These are phyloP conservation scores for Heliconius ismenius DNA, from an alignment of 2,888 invertebrate species.

Conservation along the genomic window DNA sequence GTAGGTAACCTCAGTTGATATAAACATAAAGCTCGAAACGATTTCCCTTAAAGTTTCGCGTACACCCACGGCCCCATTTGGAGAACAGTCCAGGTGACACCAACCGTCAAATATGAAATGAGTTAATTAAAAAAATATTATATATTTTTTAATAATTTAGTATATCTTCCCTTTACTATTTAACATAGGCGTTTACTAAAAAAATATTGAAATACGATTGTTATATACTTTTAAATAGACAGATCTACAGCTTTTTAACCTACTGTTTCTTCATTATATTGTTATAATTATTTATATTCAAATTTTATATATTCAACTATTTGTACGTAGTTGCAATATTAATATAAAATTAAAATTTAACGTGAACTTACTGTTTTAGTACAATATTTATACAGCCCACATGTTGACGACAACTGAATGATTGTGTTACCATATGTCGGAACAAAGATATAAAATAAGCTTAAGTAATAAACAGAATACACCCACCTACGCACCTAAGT, in stretches of 20 bases:
- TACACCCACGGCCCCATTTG: slow-evolving; percentile 63
- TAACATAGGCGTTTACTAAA: no score
- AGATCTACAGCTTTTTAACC: no score
- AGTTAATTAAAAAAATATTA: background rate
- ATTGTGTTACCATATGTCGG: slow-evolving; percentile 46
- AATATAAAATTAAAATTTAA: no score
- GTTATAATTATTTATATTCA: no score
- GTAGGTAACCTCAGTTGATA: slow-evolving; percentile 68
- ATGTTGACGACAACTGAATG: slow-evolving; percentile 7
- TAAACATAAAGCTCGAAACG: slow-evolving; percentile 65
- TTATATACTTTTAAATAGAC: no score
- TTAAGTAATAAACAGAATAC: slow-evolving; percentile 44
- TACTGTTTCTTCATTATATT: no score
- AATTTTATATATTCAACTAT: no score
- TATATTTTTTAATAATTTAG: no score
- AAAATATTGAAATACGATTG: no score
- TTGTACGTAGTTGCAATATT: no score
- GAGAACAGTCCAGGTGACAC: slow-evolving; percentile 41
- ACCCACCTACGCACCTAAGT: slow-evolving; percentile 39
- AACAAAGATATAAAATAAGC: slow-evolving; percentile 52
- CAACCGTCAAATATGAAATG: background rate
- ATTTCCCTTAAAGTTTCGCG: slow-evolving; percentile 67
- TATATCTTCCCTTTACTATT: no score
- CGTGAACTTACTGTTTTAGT: background rate
- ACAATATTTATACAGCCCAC: background rate